A percentile compares a stretch with the other conserved stretches of the same genome.
These are phyloP conservation scores for Trachops cirrhosus DNA, from an alignment of 2,797 vertebrate genomes.

Conservation along the genomic window DNA sequence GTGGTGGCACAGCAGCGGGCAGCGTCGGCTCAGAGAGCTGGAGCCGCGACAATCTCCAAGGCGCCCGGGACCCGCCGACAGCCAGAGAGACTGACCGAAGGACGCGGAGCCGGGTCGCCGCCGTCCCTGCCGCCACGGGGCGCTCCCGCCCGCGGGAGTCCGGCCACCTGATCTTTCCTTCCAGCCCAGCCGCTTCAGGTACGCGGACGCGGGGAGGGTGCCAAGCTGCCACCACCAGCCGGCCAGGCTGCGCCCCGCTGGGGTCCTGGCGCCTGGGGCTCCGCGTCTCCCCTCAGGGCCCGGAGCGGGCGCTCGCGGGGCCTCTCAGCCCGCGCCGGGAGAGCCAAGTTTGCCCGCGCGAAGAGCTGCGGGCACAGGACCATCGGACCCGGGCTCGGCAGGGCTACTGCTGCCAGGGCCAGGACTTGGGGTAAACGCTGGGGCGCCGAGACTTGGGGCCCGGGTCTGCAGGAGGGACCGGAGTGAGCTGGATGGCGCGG, in stretches of 20 bases:
- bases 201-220: constrained; percentile 21
- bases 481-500: neutral
- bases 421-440: neutral
- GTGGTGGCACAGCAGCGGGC: constrained; percentile 62
- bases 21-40: constrained; percentile 23
- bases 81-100: neutral
- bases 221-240: constrained; percentile 44
- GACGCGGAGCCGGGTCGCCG: neutral
- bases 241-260: neutral
- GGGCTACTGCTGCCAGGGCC: neutral
- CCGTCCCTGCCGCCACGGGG: constrained; percentile 24
- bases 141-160: neutral
- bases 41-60: neutral
- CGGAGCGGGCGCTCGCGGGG: neutral
- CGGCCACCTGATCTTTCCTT: constrained; percentile 45
- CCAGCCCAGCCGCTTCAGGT: constrained; percentile 58
- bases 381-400: neutral
- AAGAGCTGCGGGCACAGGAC: neutral
- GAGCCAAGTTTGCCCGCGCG: constrained; percentile 63
- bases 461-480: neutral
- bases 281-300: constrained; percentile 52
- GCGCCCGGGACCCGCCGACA: constrained; percentile 11
- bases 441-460: neutral
- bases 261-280: neutral
- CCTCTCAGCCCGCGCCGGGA: neutral